phyloP scores from a whole-genome alignment of 2,113 vertebrate genomes.

The Hemibagrus wyckioides region DNA sequence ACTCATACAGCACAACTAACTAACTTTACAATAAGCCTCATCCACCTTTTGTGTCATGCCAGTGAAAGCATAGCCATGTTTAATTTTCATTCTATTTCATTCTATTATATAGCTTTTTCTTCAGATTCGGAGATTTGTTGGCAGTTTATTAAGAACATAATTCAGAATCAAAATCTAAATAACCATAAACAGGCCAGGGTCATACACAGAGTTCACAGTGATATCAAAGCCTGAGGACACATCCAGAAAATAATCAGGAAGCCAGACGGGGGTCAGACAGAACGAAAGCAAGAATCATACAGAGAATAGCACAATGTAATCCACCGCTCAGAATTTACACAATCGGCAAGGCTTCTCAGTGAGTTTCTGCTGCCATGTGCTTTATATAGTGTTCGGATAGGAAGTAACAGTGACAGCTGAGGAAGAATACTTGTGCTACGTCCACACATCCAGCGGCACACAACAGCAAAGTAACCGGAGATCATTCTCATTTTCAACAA shows the following conservation, averaged over 20 bases:
- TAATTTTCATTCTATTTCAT: neutral
- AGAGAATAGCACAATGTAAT: neutral
- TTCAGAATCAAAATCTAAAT: neutral
- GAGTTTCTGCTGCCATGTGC: neutral
- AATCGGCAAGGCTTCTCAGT: neutral
- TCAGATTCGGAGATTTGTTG: neutral
- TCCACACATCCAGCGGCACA: too few species aligned
- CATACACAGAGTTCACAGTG: neutral
- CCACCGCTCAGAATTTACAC: neutral
- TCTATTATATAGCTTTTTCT: too few species aligned
- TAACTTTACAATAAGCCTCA: neutral
- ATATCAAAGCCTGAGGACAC: neutral
- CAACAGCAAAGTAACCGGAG: too few species aligned
- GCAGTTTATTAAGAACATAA: neutral
- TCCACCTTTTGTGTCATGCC: neutral
- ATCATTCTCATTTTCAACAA: too few species aligned
- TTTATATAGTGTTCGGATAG: neutral
- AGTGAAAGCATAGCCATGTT: neutral
- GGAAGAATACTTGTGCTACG: too few species aligned
- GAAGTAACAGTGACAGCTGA: neutral
- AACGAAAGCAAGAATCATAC: neutral
- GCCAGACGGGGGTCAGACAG: neutral
- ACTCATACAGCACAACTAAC: neutral
- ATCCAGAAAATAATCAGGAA: neutral
- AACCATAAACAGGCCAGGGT: neutral